Evolutionary conservation across 1,140 invertebrate species (phyloP), one percentile per base, ranked within the genome.

Genomic region (Philotrypesis tridentata): DNA sequence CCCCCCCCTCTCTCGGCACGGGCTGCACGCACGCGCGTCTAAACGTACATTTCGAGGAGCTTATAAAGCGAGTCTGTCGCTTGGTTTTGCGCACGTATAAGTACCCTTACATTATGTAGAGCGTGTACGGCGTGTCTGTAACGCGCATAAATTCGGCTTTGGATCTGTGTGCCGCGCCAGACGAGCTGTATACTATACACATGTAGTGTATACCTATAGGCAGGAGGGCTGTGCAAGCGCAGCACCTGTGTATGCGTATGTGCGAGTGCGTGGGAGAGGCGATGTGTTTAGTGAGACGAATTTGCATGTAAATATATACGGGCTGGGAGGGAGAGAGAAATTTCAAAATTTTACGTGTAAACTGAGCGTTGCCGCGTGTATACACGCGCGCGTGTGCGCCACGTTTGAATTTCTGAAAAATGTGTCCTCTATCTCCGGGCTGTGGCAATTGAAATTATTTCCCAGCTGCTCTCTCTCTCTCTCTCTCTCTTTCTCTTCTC

Each of bases 271-370:
- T 23, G 60, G 60, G 2, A 23, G 17, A 63, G 60, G 7, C 40
- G 12, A 43, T 43, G 25, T 29, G 63, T 65, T 65, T 65, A 65
- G 63, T 9, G 63, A 25, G 63, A 29, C 63, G 63, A 65, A 65
- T 65, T 65, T 65, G 63, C 63, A 65, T 65, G 63, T 25, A 11
- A 65, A 65, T n/a, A n/a, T n/a, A n/a, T 65, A 25, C 27, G 27
- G 5, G 61, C n/a, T 5, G 33, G 9, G 61, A 4, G 2, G 25
- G 4, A 25, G 63, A 17, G 21, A 14, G 21, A n/a, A n/a, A 55
- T 55, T 48, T 48, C 14, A 14, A 5, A 48, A 37, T 17, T 48
- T 21, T 48, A 0, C 43, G 1, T 17, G 12, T 48, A 2, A 17
- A 17, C 12, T 48, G 12, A 43, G 12, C 40, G 40, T 11, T 37